A percentile compares a stretch with the other conserved stretches of the same genome.
These are phyloP conservation scores for Chymomyza procnemis DNA, from an alignment of 2,888 invertebrate genomes.

Conservation along the genomic window DNA sequence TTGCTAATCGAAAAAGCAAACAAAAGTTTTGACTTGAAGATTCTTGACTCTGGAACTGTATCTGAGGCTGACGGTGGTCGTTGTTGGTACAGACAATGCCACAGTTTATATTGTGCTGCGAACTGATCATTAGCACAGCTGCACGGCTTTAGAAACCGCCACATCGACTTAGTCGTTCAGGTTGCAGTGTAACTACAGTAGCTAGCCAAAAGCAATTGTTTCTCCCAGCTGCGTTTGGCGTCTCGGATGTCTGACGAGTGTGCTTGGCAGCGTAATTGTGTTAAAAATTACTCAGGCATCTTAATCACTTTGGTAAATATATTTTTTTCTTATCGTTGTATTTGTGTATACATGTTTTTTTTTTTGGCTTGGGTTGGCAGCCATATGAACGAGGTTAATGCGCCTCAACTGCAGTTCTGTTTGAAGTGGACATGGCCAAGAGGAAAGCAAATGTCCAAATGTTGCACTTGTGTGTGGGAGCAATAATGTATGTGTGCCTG, in stretches of 20 bases:
- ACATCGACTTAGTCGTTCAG: constrained; percentile 10
- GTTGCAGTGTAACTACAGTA: constrained; percentile 34
- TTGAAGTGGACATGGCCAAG: background rate
- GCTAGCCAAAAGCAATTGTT: constrained; percentile 46
- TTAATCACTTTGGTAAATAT: constrained; percentile 74
- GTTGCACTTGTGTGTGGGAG: constrained; percentile 5
- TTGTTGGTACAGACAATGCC: constrained; percentile 60
- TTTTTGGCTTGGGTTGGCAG: background rate
- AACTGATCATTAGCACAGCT: constrained; percentile 61
- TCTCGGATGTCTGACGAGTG: constrained; percentile 42
- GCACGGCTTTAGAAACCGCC: constrained; percentile 39
- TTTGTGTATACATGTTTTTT: constrained; percentile 33
- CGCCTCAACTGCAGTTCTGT: constrained; percentile 62
- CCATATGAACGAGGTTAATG: constrained; percentile 60
- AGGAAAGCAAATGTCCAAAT: background rate
- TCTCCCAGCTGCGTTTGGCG: constrained; percentile 18
- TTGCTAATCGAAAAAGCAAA: constrained; percentile 60
- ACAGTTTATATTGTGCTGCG: constrained; percentile 64
- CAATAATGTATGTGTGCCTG: constrained; percentile 55
- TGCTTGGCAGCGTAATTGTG: constrained; percentile 74
- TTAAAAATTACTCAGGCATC: constrained; percentile 74
- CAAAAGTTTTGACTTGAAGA: constrained; percentile 40
- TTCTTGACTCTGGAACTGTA: background rate
- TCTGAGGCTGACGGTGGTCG: constrained; percentile 21
- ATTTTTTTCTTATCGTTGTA: constrained; percentile 33